Conservation (phyloP, 2,113 vertebrate genomes). For the Petromus typicus region DNA sequence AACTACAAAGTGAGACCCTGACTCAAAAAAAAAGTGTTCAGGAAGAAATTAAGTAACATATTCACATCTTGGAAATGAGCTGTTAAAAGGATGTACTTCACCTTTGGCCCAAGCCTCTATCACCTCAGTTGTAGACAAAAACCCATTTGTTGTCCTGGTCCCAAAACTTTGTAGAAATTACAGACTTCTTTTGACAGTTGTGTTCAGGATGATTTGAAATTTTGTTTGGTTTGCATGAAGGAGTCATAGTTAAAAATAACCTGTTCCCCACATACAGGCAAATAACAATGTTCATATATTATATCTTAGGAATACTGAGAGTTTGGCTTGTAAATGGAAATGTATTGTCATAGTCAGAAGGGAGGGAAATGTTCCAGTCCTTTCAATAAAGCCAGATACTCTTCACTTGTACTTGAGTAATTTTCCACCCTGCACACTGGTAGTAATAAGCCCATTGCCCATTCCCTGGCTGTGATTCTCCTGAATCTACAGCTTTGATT, state of each 20-base stretch:
- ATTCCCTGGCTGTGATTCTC: conserved; percentile 75
- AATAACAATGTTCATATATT: conserved; percentile 38
- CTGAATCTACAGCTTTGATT: conserved; percentile 80
- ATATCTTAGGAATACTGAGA: background rate
- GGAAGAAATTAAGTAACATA: background rate
- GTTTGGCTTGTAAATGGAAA: conserved; percentile 62
- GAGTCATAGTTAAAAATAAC: conserved; percentile 46
- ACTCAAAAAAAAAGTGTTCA: background rate
- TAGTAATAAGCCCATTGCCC: conserved; percentile 78
- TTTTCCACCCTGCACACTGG: conserved; percentile 66
- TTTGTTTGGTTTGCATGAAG: background rate
- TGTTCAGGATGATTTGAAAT: conserved; percentile 42
- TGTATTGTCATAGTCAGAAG: background rate
- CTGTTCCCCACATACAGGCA: background rate
- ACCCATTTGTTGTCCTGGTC: background rate
- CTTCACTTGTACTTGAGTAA: conserved; percentile 68
- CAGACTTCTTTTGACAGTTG: conserved; percentile 20
- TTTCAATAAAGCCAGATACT: conserved; percentile 70
- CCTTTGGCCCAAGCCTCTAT: background rate
- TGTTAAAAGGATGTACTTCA: background rate
- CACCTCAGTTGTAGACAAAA: background rate
- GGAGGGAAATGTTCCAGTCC: conserved; percentile 46
- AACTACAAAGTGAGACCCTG: no score
- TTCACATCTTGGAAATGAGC: background rate
- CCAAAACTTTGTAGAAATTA: background rate